These are phyloP conservation scores for Eptatretus burgeri DNA, from an alignment of 2,113 vertebrate genomes.

Conservation along the genomic window DNA sequence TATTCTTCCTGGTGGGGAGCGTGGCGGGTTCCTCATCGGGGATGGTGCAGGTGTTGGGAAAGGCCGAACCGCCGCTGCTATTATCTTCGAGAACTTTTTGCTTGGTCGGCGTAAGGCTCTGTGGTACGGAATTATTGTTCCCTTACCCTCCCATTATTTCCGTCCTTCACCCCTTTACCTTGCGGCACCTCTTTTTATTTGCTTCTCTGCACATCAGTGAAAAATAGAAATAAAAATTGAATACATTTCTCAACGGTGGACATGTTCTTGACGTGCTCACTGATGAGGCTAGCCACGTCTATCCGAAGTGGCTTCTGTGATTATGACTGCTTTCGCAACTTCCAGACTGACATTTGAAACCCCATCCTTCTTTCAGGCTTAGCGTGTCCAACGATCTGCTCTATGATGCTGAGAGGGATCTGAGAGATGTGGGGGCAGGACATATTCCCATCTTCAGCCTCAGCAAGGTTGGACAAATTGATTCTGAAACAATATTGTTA, in stretches of 20 bases:
- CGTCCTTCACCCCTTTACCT: not conserved
- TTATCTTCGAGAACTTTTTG: not conserved
- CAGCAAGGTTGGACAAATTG: not conserved
- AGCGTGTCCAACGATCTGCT: not conserved
- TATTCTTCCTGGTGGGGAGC: not conserved
- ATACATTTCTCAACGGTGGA: too few relatives aligned
- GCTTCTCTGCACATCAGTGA: not conserved
- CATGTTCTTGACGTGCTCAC: too few relatives aligned
- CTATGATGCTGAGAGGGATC: slow-evolving; percentile 1
- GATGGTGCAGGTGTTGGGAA: slow-evolving; percentile 4
- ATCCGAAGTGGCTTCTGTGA: slow-evolving; percentile 2
- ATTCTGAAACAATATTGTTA: too few relatives aligned
- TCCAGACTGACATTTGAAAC: not conserved
- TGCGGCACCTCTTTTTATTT: not conserved
- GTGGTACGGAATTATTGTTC: not conserved
- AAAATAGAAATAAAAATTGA: not conserved
- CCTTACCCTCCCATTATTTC: too few relatives aligned
- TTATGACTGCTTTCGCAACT: not conserved
- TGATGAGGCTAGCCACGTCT: slow-evolving; percentile 1
- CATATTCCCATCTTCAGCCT: slow-evolving; percentile 1
- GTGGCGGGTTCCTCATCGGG: slow-evolving; percentile 5
- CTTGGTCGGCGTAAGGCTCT: not conserved
- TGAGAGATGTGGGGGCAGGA: not conserved
- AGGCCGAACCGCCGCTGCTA: slow-evolving; percentile 1
- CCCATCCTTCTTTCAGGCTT: not conserved